Percentiles rank a stretch among this genome's conserved stretches.
phyloP scores from a whole-genome alignment of 1,140 invertebrate species.

The Scaptomyza pallida region DNA sequence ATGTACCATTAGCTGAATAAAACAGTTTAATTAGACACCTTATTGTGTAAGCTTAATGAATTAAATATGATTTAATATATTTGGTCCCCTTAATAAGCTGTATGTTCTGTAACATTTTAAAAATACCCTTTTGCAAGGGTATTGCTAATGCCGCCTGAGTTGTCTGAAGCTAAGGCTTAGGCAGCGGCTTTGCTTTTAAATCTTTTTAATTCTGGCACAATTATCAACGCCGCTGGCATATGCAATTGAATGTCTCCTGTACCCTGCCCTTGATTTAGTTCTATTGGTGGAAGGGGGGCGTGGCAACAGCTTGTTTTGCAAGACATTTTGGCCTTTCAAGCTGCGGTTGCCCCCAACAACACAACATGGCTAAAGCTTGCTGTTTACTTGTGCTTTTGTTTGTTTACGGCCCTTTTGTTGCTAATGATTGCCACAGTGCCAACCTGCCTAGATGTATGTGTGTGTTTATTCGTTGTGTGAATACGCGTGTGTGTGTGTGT shows the following conservation, averaged over 20 bases:
- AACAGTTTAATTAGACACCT: no score
- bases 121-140: background rate
- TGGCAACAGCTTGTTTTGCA: slow-evolving; percentile 43
- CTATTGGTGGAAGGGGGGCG: background rate
- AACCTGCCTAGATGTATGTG: slow-evolving; percentile 1
- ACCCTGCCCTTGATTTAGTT: background rate
- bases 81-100: no score
- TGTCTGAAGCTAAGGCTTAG: background rate
- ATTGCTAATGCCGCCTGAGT: background rate
- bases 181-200: slow-evolving; percentile 33
- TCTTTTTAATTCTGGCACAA: slow-evolving; percentile 65
- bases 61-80: no score
- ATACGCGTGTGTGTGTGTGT: no score
- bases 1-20: no score
- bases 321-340: slow-evolving; percentile 41
- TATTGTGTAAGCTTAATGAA: no score
- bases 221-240: slow-evolving; percentile 64
- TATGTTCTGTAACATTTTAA: no score
- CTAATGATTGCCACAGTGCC: slow-evolving; percentile 62
- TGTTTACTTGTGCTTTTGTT: slow-evolving; percentile 52
- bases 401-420: slow-evolving; percentile 56
- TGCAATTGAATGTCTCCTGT: slow-evolving; percentile 62
- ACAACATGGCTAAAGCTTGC: slow-evolving; percentile 10
- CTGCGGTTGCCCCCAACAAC: slow-evolving; percentile 51
- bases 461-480: slow-evolving; percentile 29